Evolutionary conservation across 2,888 invertebrate genomes (phyloP).

Genomic region (Trachelus tabidus): DNA sequence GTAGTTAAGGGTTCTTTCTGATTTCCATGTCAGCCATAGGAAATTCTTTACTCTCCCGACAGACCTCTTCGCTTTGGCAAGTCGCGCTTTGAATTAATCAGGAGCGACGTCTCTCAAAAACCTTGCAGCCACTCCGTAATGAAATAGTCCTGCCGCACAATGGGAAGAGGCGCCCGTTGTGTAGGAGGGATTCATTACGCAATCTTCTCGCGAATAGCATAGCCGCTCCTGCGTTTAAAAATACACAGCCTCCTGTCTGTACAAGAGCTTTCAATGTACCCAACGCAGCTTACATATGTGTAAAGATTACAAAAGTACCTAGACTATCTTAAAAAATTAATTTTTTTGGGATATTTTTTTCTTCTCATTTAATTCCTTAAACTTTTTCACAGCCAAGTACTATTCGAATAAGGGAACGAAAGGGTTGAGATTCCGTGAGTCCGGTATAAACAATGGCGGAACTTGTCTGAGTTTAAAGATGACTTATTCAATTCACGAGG

Average conservation of each 20-base stretch:
- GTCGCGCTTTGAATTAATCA: conserved; percentile 42
- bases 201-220: conserved; percentile 31
- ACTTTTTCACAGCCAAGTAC: not conserved
- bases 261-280: not conserved
- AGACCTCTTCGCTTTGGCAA: conserved; percentile 11
- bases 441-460: not conserved
- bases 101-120: conserved; percentile 37
- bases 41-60: conserved; percentile 26
- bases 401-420: not conserved
- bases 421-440: not conserved
- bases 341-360: not conserved
- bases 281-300: no score
- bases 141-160: conserved; percentile 41
- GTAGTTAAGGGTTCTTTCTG: not conserved
- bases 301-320: not conserved
- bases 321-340: not conserved
- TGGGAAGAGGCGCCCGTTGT: conserved; percentile 32
- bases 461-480: conserved; percentile 2
- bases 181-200: conserved; percentile 42
- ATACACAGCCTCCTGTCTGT: not conserved
- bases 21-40: conserved; percentile 8
- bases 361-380: not conserved
- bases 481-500: conserved; percentile 10
- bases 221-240: conserved; percentile 7
- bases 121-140: conserved; percentile 32